Conservation (phyloP, 2,888 invertebrate species). For the Andrena marginata region DNA sequence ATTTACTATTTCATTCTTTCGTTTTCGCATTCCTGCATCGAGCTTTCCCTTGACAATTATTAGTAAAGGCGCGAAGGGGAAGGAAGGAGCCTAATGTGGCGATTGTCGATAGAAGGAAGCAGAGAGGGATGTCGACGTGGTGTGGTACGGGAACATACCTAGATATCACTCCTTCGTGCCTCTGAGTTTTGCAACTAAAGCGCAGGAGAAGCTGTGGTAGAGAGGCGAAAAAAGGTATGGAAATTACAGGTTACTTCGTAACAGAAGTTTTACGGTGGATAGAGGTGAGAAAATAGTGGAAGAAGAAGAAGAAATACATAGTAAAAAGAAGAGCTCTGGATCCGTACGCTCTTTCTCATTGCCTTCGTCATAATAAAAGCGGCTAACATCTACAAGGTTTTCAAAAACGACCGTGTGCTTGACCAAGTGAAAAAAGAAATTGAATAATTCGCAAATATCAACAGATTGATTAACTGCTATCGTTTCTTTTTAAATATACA, state of each 20-base stretch:
- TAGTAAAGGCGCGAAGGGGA: slow-evolving; percentile 32
- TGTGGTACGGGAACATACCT: slow-evolving; percentile 42
- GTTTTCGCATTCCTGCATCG: slow-evolving; percentile 18
- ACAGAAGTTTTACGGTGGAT: slow-evolving; percentile 38
- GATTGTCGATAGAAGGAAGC: slow-evolving; percentile 61
- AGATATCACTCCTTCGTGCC: slow-evolving; percentile 63
- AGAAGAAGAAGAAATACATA: slow-evolving; percentile 38
- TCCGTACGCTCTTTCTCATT: slow-evolving; percentile 60
- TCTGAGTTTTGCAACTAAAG: slow-evolving; percentile 79
- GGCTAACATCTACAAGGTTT: slow-evolving; percentile 75
- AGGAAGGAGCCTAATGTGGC: slow-evolving; percentile 61
- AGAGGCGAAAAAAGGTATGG: not conserved
- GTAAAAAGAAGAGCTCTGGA: slow-evolving; percentile 31
- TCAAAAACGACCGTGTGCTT: slow-evolving; percentile 76
- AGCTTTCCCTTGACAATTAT: slow-evolving; percentile 61
- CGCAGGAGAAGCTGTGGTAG: slow-evolving; percentile 79
- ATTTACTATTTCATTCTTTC: not conserved
- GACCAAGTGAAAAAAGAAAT: slow-evolving; percentile 21
- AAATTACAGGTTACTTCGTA: not conserved
- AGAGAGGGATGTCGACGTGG: slow-evolving; percentile 34
- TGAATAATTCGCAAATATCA: not conserved
- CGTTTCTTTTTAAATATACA: not conserved
- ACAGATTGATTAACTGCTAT: not conserved
- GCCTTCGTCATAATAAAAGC: slow-evolving; percentile 74
- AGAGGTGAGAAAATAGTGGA: slow-evolving; percentile 51